A percentile compares a stretch with the other conserved stretches of the same genome.
These are phyloP conservation scores for Noturus placidus DNA, from an alignment of 2,113 vertebrate genomes.

Conservation along the genomic window DNA sequence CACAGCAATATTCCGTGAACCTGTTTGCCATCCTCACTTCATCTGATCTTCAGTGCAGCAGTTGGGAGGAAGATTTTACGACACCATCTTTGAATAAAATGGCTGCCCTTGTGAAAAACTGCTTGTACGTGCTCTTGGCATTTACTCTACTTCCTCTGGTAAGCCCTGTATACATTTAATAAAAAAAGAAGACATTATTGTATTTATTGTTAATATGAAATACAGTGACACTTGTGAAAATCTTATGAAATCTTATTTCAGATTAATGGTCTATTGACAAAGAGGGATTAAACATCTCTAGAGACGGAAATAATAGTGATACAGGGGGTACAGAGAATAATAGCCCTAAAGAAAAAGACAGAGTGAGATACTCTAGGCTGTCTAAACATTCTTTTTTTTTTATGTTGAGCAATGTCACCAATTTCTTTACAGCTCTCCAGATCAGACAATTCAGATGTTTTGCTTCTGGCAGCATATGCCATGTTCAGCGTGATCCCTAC, in stretches of 20 bases:
- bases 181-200: neutral
- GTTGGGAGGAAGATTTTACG: neutral
- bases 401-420: neutral
- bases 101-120: slow-evolving; percentile 41
- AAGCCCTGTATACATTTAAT: slow-evolving; percentile 5
- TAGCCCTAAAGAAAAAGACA: slow-evolving; percentile 4
- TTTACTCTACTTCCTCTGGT: slow-evolving; percentile 44
- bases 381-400: neutral
- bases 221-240: neutral
- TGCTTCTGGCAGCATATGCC: slow-evolving; percentile 8
- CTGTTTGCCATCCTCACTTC: slow-evolving; percentile 18
- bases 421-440: neutral
- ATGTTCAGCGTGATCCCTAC: slow-evolving; percentile 4
- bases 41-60: slow-evolving; percentile 11
- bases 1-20: slow-evolving; percentile 14
- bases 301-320: neutral
- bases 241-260: neutral
- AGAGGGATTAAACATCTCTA: neutral
- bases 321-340: neutral
- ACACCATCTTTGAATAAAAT: slow-evolving; percentile 32
- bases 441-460: slow-evolving; percentile 19
- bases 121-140: slow-evolving; percentile 31
- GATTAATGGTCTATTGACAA: neutral
- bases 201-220: neutral
- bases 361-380: neutral